Conservation (phyloP, 2,888 invertebrate species). For the Callinectes sapidus region DNA sequence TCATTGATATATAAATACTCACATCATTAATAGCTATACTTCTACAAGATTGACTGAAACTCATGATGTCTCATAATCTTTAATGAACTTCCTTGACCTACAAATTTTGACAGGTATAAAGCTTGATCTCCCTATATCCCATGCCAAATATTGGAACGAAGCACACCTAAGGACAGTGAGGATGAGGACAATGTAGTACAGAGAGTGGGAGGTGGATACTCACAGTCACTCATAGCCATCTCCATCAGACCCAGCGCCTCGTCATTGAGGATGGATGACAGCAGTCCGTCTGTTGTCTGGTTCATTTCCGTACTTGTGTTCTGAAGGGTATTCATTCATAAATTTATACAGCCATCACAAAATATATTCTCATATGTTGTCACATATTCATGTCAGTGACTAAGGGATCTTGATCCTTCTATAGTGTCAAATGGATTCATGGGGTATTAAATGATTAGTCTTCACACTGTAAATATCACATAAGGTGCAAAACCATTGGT, state of each 20-base stretch:
- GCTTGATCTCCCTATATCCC: not conserved
- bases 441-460: not conserved
- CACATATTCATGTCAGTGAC: not conserved
- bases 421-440: not conserved
- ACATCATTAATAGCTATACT: not conserved
- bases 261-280: constrained; percentile 91
- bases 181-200: not conserved
- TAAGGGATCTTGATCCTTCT: not conserved
- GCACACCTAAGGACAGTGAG: not conserved
- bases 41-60: no score
- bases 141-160: not conserved
- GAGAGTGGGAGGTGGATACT: constrained; percentile 38
- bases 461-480: not conserved
- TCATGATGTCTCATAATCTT: no score
- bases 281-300: constrained; percentile 83
- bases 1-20: not conserved
- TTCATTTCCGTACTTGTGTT: constrained; percentile 73
- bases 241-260: constrained; percentile 94
- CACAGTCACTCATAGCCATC: constrained; percentile 85
- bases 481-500: no score
- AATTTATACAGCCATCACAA: not conserved
- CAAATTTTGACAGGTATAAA: no score
- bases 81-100: no score
- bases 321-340: constrained; percentile 39
- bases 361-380: not conserved